Evolutionary conservation across 2,797 vertebrate species (phyloP).

Genomic region (Loriculus beryllinus): DNA sequence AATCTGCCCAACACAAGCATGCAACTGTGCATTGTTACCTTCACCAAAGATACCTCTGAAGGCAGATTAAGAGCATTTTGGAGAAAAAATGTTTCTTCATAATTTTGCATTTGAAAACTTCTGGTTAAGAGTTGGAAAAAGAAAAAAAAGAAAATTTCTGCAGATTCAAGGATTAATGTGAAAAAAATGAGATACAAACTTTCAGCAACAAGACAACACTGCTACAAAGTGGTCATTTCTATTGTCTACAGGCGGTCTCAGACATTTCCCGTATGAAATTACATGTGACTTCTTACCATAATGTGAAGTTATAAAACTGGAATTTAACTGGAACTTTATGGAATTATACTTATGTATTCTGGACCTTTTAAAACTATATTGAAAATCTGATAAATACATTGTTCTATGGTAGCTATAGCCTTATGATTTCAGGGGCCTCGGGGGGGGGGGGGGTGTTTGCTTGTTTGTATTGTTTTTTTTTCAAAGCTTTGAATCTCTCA

Average conservation of each 20-base stretch:
- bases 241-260: slow-evolving; percentile 46
- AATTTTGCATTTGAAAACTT: neutral
- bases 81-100: slow-evolving; percentile 16
- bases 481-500: neutral
- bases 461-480: neutral
- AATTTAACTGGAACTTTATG: slow-evolving; percentile 42
- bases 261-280: slow-evolving; percentile 48
- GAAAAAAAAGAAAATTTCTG: too few species aligned
- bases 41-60: neutral
- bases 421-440: neutral
- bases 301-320: slow-evolving; percentile 38
- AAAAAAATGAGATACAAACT: slow-evolving; percentile 42
- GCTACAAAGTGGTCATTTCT: slow-evolving; percentile 45
- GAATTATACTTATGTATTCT: neutral
- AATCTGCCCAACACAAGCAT: neutral
- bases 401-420: neutral
- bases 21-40: neutral
- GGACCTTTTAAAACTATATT: neutral
- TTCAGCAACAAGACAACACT: slow-evolving; percentile 60
- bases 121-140: neutral
- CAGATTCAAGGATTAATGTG: slow-evolving; percentile 55
- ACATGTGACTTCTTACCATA: slow-evolving; percentile 25
- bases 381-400: neutral
- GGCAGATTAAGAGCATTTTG: neutral
- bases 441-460: neutral